These are phyloP conservation scores for Battus philenor DNA, from an alignment of 1,140 invertebrate species.

Conservation along the genomic window DNA sequence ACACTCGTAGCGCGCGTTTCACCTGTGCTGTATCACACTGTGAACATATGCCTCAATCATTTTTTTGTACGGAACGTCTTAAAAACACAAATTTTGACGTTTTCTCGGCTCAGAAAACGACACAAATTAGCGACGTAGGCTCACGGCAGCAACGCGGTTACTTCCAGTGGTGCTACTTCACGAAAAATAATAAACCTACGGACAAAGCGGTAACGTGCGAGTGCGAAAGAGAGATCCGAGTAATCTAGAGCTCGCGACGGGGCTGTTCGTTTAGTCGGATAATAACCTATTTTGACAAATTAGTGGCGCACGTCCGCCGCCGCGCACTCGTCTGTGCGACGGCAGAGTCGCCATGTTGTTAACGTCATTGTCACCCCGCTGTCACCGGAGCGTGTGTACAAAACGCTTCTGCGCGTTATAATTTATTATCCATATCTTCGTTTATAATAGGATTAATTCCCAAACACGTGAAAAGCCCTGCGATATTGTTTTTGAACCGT, in stretches of 20 bases:
- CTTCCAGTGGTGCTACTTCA: slow-evolving; percentile 33
- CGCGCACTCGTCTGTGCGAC: no score
- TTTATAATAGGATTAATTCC: no score
- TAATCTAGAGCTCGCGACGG: slow-evolving; percentile 22
- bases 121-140: slow-evolving; percentile 59
- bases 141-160: slow-evolving; percentile 42
- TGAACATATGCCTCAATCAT: slow-evolving; percentile 35
- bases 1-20: slow-evolving; percentile 33
- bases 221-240: slow-evolving; percentile 41
- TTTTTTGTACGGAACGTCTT: slow-evolving; percentile 34
- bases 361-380: no score
- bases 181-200: slow-evolving; percentile 25
- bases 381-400: no score
- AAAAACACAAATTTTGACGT: slow-evolving; percentile 37
- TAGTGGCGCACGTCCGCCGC: slow-evolving; percentile 61
- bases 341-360: no score
- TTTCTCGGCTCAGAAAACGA: slow-evolving; percentile 51
- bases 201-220: slow-evolving; percentile 15
- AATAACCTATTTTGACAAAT: slow-evolving; percentile 71
- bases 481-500: no score
- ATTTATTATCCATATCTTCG: no score
- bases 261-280: slow-evolving; percentile 38
- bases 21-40: slow-evolving; percentile 41
- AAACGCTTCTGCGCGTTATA: no score
- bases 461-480: no score